phyloP scores from a whole-genome alignment of 1,140 invertebrate species.

The Sminthurides bifidus region DNA sequence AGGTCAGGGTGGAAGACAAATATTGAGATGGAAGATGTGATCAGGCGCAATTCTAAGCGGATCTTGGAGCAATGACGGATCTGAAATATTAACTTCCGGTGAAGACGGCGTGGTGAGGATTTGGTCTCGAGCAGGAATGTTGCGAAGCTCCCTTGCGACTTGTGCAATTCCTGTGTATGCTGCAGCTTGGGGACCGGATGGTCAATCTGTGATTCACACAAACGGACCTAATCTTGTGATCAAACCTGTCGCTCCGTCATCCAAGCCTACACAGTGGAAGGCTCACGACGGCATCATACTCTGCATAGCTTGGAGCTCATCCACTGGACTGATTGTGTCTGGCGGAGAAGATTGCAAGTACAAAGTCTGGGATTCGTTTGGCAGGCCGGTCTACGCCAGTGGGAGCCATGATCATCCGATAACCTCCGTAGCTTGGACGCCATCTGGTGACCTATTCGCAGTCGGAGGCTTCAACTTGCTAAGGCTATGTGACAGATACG shows the following conservation, averaged over 20 bases:
- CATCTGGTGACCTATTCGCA: constrained; percentile 79
- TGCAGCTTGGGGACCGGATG: constrained; percentile 77
- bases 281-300: constrained; percentile 89
- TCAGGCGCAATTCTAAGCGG: constrained; percentile 61
- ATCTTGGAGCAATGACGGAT: constrained; percentile 85
- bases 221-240: constrained; percentile 71
- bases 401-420: constrained; percentile 76
- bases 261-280: constrained; percentile 85
- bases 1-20: neutral
- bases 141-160: constrained; percentile 78
- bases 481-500: constrained; percentile 81
- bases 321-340: constrained; percentile 76
- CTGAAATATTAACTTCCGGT: constrained; percentile 72
- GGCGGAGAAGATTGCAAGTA: constrained; percentile 92
- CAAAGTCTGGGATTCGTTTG: constrained; percentile 88
- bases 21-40: neutral
- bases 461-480: constrained; percentile 88
- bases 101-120: constrained; percentile 94
- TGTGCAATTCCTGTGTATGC: constrained; percentile 54
- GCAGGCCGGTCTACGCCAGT: constrained; percentile 72
- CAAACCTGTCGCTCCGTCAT: constrained; percentile 53
- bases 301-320: constrained; percentile 74
- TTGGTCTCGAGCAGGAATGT: constrained; percentile 91
- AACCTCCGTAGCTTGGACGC: constrained; percentile 77
- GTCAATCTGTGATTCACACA: constrained; percentile 68